These are phyloP conservation scores for Tetramorium parvispinum DNA, from an alignment of 1,140 invertebrate genomes.

Conservation along the genomic window DNA sequence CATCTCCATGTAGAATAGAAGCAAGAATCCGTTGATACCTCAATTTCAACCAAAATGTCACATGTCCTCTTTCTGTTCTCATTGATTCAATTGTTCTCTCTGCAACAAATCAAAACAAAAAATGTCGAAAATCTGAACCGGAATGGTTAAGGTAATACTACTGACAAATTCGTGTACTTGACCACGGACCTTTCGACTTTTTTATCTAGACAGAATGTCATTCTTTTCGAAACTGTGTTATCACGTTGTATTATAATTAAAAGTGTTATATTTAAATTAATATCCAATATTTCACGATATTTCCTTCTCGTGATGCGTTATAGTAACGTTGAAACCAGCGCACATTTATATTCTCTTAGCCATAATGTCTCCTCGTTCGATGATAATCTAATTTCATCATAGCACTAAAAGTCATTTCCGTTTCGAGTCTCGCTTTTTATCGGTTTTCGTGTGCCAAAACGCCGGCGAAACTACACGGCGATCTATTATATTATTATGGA, in stretches of 20 bases:
- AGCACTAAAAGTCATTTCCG: constrained; percentile 79
- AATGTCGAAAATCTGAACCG: neutral
- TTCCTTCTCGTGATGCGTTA: neutral
- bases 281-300: neutral
- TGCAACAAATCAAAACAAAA: neutral
- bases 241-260: constrained; percentile 10
- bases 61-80: too few species aligned
- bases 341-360: constrained; percentile 21
- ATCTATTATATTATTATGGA: constrained; percentile 80
- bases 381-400: constrained; percentile 77
- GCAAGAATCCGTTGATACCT: too few species aligned
- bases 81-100: too few species aligned
- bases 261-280: neutral
- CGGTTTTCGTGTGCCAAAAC: constrained; percentile 19
- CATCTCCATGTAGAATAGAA: too few species aligned
- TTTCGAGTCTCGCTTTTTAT: constrained; percentile 63
- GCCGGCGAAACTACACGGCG: constrained; percentile 73
- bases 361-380: constrained; percentile 34
- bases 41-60: too few species aligned
- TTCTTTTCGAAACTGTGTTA: neutral
- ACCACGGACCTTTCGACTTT: neutral
- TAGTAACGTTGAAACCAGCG: neutral
- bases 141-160: neutral
- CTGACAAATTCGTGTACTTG: neutral
- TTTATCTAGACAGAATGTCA: constrained; percentile 1